These are phyloP conservation scores for Lycodopsis pacificus DNA, from an alignment of 2,797 vertebrate species.

Conservation along the genomic window DNA sequence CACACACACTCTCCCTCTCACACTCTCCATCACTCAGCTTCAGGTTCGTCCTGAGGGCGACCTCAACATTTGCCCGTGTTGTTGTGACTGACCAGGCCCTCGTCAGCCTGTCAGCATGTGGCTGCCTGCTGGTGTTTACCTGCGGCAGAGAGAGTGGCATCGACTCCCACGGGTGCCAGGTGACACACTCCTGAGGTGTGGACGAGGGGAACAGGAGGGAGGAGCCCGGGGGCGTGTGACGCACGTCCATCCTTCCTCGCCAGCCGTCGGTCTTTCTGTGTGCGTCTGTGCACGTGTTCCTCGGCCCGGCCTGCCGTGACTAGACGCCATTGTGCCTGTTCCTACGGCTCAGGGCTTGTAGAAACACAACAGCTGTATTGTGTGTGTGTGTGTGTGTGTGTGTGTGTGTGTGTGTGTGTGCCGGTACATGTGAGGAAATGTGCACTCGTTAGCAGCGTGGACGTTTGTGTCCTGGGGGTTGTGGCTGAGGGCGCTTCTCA, in stretches of 20 bases:
- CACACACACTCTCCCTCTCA: background rate
- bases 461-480: slow-evolving; percentile 43
- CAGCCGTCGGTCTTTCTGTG: slow-evolving; percentile 47
- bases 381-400: slow-evolving; percentile 86
- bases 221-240: slow-evolving; percentile 32
- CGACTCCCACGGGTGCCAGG: slow-evolving; percentile 44
- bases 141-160: slow-evolving; percentile 31
- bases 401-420: slow-evolving; percentile 49
- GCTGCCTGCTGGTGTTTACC: slow-evolving; percentile 47
- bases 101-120: slow-evolving; percentile 30
- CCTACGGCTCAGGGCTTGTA: slow-evolving; percentile 78
- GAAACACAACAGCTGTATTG: slow-evolving; percentile 84
- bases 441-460: slow-evolving; percentile 59
- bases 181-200: slow-evolving; percentile 39
- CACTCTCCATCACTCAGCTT: slow-evolving; percentile 2
- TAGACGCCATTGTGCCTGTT: slow-evolving; percentile 83
- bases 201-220: slow-evolving; percentile 17
- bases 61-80: slow-evolving; percentile 42
- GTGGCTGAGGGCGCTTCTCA: slow-evolving; percentile 42
- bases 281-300: slow-evolving; percentile 23
- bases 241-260: slow-evolving; percentile 42
- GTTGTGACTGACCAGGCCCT: slow-evolving; percentile 41
- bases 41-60: slow-evolving; percentile 25
- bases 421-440: slow-evolving; percentile 50
- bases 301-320: slow-evolving; percentile 70